Evolutionary conservation across 92 coral and sea anemone species (phyloP), one percentile per base, ranked within the genome.

Genomic region (Phenganax subtilis): DNA sequence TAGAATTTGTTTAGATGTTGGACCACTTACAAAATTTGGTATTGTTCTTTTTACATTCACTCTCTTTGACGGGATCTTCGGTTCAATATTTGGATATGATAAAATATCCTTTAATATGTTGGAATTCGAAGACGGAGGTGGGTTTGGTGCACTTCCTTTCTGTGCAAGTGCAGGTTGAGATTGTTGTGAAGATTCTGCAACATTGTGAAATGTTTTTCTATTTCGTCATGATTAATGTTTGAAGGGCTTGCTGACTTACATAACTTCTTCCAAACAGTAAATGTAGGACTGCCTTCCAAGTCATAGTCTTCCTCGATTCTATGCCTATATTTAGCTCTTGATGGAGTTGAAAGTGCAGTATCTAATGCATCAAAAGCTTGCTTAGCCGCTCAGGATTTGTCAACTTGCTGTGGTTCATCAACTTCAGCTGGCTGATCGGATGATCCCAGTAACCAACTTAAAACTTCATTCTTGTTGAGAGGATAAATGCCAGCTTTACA

Each of bases 401-500:
- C 81, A 80, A 80, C 65, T 58, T 57, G 57, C 54, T 54, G 74
- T 25, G 68, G 15, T 7, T 53, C 10, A 11, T 12, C 6, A 9
- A 12, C 27, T 64, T 64, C 27, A 9, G 3, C 28, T 14, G 10
- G 28, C 2, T 6, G 72, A 66, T 66, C 53, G 11, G 73, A 68
- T 6, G 73, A 80, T 58, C 63, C 88, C 12, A 71, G 47, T 12
- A 84, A 72, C 30, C 80, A 27, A 60, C 80, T 44, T 12, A 81
- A 72, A 29, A 88, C 68, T 29, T 85, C 77, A 1, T 58, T 51
- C 6, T 85, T 57, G 72, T 85, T 71, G 16, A 85, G 7, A 10
- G 90, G 90, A 77, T 83, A 88, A 25, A 85, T 82, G 11, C 90
- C 90, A 20, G 88, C 67, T 68, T 85, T 84, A 37, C 84, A 51